Percentiles rank a stretch among this genome's conserved stretches.
These are phyloP conservation scores for Aplysina aerophoba DNA, from an alignment of 37 sponge, comb jelly and placozoan species.

Conservation along the genomic window DNA sequence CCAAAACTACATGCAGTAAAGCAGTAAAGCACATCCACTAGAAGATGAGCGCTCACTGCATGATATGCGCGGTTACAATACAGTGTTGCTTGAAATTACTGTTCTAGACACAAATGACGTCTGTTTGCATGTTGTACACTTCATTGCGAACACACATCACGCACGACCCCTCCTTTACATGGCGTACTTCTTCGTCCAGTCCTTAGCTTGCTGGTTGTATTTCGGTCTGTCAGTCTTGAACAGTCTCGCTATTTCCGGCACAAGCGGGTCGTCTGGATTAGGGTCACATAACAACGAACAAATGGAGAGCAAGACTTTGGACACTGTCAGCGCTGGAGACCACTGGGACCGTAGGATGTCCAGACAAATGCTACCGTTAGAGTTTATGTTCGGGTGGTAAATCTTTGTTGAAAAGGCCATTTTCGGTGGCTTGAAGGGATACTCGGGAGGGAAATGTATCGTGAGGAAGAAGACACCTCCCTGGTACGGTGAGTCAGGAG, in stretches of 20 bases:
- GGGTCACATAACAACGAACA: constrained; percentile 92
- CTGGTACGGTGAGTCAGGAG: constrained; percentile 89
- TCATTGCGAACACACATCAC: no score
- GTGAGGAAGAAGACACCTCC: constrained; percentile 94
- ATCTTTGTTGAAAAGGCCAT: constrained; percentile 92
- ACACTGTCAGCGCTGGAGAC: constrained; percentile 76
- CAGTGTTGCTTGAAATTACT: no score
- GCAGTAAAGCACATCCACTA: no score
- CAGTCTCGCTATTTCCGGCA: constrained; percentile 90
- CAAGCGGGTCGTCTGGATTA: constrained; percentile 96
- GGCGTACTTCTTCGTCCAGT: constrained; percentile 96
- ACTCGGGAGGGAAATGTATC: constrained; percentile 97
- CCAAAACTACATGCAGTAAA: no score
- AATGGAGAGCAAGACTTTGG: constrained; percentile 90
- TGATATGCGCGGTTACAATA: no score
- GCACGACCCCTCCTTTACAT: constrained; percentile 38
- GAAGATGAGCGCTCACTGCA: no score
- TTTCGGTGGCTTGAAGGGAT: constrained; percentile 95
- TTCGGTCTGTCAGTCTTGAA: constrained; percentile 86
- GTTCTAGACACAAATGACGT: no score
- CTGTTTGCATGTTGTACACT: no score
- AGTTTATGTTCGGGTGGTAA: constrained; percentile 97
- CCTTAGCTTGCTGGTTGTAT: constrained; percentile 82
- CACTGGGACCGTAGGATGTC: constrained; percentile 96
- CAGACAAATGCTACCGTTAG: constrained; percentile 96